Conservation (phyloP, 2,113 vertebrate genomes). For the Prunella fulvescens region DNA sequence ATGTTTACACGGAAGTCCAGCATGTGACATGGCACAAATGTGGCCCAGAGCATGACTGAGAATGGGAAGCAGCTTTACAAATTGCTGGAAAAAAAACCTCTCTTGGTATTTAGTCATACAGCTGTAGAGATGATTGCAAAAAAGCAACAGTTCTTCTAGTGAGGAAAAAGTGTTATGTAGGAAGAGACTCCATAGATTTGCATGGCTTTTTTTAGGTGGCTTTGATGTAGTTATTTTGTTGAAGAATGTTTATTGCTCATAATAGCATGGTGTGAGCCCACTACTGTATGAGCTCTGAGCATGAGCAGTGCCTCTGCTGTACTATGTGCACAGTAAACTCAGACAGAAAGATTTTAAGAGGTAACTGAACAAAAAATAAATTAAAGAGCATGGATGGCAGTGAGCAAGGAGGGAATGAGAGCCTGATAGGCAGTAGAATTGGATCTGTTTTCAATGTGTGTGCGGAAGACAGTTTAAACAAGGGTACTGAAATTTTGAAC, state of each 20-base stretch:
- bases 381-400: not conserved
- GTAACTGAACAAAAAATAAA: not conserved
- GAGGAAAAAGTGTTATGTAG: not conserved
- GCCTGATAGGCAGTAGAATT: not conserved
- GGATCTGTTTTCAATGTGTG: not conserved
- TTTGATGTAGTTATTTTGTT: not conserved
- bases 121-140: not conserved
- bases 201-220: not conserved
- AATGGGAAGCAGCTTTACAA: not conserved
- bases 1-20: slow-evolving; percentile 6
- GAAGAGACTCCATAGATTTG: not conserved
- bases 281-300: not conserved
- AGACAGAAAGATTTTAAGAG: not conserved
- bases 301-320: not conserved
- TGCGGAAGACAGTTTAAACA: not conserved
- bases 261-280: not conserved
- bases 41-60: not conserved
- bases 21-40: not conserved
- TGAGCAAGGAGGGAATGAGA: not conserved
- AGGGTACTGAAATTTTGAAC: not conserved
- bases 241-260: not conserved
- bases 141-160: not conserved
- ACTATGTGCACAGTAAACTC: not conserved
- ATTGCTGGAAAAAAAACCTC: not conserved
- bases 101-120: not conserved